Base-by-base conservation (phyloP, 2,888 invertebrate species). In the Apamea monoglypha region DNA sequence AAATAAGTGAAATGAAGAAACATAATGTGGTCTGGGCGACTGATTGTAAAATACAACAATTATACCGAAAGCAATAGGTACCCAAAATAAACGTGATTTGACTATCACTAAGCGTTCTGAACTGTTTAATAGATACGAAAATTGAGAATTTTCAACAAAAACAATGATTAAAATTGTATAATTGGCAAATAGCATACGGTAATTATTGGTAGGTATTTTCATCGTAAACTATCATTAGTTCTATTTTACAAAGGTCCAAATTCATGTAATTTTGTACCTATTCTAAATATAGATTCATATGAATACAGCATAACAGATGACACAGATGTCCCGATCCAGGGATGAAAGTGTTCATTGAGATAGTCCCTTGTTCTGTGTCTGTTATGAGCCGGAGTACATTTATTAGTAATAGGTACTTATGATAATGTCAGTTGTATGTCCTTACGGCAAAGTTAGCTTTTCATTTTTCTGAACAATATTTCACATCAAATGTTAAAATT, bases 201-300 rank as follows among this genome's bases (percentile, higher is more conserved):
- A 29, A 68, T 44, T 12, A 29, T n/a, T 44, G 29, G 14, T 44
- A 21, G 8, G 21, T 16, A 29, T 29, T 25, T 72, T 32, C 3
- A 21, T 56, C 40, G 21, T 44, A 61, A 72, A 72, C 21, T 29
- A 44, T 16, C 4, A 29, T 29, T 16, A 50, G n/a, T 21, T 53
- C 16, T 74, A 53, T n/a, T 36, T 74, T 66, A 61, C 32, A 47
- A 36, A 74, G n/a, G 21, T 53, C 32, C 16, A 69, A n/a, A 36
- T 53, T 40, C 69, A 53, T 40, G 14, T 74, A n/a, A n/a, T 7
- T 70, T 68, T 53, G 21, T 50, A 67, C 2, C 50, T 68, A 67
- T 50, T 74, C 4, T 5, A 47, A n/a, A 47, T 14, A 21, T 36
- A n/a, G 8, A 21, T 21, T 29, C 0, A 67, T 21, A 29, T 66